Conservation (phyloP, 2,888 invertebrate species). For the Pristionchus mayeri region DNA sequence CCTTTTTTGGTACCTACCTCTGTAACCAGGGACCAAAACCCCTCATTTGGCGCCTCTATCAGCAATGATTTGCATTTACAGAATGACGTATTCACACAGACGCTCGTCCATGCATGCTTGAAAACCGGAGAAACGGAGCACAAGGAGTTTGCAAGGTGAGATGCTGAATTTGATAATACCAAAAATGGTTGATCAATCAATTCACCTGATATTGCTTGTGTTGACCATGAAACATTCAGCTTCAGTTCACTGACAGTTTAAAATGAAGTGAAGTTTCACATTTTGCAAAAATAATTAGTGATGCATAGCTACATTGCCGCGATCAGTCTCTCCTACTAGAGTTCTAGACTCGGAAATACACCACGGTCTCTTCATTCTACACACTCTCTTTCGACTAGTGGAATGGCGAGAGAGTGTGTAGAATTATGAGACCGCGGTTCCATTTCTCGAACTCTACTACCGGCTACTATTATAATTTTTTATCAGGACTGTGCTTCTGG, state of each 20-base stretch:
- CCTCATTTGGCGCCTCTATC: too few relatives aligned
- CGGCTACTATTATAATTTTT: neutral
- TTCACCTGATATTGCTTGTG: neutral
- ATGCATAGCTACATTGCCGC: neutral
- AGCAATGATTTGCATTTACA: constrained; percentile 38
- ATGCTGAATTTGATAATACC: neutral
- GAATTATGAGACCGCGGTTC: neutral
- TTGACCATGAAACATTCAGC: too few relatives aligned
- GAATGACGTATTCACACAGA: constrained; percentile 72
- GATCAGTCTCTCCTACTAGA: too few relatives aligned
- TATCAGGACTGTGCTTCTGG: neutral
- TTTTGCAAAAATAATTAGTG: too few relatives aligned
- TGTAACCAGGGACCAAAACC: too few relatives aligned
- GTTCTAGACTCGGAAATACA: too few relatives aligned
- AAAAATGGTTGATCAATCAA: neutral
- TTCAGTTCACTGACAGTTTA: neutral
- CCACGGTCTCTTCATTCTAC: neutral
- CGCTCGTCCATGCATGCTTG: constrained; percentile 66
- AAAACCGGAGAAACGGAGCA: constrained; percentile 58
- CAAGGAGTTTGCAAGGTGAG: constrained; percentile 60
- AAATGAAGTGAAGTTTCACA: neutral
- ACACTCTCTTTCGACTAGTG: neutral
- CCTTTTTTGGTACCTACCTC: too few relatives aligned
- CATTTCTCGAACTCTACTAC: too few relatives aligned
- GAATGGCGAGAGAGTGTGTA: neutral